Conservation (phyloP, 2,888 invertebrate genomes). For the Phyto melanocephala region DNA sequence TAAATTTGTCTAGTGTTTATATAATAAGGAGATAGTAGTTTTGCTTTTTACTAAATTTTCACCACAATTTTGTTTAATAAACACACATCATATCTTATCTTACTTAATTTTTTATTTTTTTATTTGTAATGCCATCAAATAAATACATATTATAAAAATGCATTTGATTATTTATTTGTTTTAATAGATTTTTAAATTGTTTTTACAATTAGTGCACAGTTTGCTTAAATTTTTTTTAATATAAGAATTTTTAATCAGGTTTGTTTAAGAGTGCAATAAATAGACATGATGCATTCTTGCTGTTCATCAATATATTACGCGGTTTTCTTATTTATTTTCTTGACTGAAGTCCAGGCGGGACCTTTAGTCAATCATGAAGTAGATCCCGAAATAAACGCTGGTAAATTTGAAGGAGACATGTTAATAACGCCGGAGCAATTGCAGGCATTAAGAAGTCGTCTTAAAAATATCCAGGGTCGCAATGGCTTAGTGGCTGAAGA, state of each 20-base stretch:
- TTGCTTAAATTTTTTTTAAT: slow-evolving; percentile 17
- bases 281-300: slow-evolving; percentile 6
- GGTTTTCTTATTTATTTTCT: neutral
- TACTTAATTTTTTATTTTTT: neutral
- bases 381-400: slow-evolving; percentile 88
- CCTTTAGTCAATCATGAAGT: slow-evolving; percentile 23
- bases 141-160: neutral
- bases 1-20: too few species aligned
- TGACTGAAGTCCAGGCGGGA: neutral
- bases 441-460: slow-evolving; percentile 36
- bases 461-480: slow-evolving; percentile 71
- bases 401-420: slow-evolving; percentile 88
- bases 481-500: slow-evolving; percentile 82
- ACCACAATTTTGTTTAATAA: too few species aligned
- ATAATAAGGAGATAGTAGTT: too few species aligned
- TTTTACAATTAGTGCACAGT: neutral
- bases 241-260: slow-evolving; percentile 27
- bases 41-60: too few species aligned
- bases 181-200: too few species aligned
- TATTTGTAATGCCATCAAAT: too few species aligned
- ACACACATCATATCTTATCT: slow-evolving; percentile 1
- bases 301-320: neutral
- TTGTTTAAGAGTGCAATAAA: neutral
- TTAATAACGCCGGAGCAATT: slow-evolving; percentile 80
- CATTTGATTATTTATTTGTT: too few species aligned